Percentiles rank a stretch among this genome's conserved stretches.
Evolutionary conservation across 30 jellyfish, hydroid and myxozoan species (phyloP).

Genomic region (Phacellophora camtschatica): DNA sequence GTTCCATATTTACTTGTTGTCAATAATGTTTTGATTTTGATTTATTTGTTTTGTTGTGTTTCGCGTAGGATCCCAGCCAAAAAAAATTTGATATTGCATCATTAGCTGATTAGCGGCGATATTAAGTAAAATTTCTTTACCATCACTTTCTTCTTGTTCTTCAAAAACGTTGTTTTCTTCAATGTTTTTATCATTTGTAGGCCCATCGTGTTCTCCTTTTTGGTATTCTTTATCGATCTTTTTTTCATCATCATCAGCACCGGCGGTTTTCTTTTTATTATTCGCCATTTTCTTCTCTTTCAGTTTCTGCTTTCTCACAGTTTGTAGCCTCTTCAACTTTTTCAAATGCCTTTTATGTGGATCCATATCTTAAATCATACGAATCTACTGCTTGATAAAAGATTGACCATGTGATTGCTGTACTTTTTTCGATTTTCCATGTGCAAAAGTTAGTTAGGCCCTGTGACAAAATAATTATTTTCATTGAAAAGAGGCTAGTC

Average conservation of each 20-base stretch:
- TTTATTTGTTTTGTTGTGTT: no score
- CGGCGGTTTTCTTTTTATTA: background rate
- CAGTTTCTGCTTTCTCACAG: conserved; percentile 48
- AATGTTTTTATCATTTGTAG: background rate
- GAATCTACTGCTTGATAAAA: background rate
- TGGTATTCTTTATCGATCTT: background rate
- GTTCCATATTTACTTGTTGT: no score
- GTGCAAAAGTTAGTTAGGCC: background rate
- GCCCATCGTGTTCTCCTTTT: background rate
- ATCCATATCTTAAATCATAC: background rate
- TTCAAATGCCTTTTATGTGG: conserved; percentile 82
- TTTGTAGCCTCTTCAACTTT: conserved; percentile 71
- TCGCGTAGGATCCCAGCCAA: no score
- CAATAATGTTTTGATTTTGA: no score
- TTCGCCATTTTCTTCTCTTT: conserved; percentile 31
- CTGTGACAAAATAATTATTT: background rate
- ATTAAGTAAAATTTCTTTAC: no score
- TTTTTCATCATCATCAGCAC: background rate
- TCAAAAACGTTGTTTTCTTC: no score
- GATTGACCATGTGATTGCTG: no score
- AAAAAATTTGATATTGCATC: no score
- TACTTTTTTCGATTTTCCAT: background rate
- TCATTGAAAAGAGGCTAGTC: background rate
- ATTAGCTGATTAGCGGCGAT: no score
- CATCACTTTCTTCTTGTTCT: no score